Evolutionary conservation across 1,140 invertebrate species (phyloP), one percentile per base, ranked within the genome.

Genomic region (Ditylenchus dipsaci): DNA sequence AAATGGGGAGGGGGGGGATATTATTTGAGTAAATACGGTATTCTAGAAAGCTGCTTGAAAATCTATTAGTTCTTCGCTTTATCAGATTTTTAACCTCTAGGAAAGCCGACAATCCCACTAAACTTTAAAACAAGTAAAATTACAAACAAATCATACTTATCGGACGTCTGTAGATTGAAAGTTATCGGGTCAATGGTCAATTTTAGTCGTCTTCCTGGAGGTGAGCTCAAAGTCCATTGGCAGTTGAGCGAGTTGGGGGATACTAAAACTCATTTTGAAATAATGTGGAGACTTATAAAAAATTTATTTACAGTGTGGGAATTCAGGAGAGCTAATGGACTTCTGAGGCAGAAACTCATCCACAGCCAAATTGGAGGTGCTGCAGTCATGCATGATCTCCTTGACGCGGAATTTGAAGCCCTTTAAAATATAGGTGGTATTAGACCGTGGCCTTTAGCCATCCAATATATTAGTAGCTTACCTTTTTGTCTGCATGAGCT

Each of bases 241-340:
- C 78, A 80, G 61, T 79, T 76, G 0, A 80, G 26, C 23, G 75
- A 77, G 49, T 73, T 80, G 15, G 76, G 76, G 29, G 72, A 27
- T 5, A 73, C 75, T 74, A 61, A 1, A 74, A 15, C n/a, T n/a
- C n/a, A n/a, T n/a, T n/a, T n/a, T 57, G 13, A 13, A 68, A 67
- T 8, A 9, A 9, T 67, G 63, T 67, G 45, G 15, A 60, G 23
- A n/a, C n/a, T n/a, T n/a, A n/a, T n/a, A 60, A 19, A 19, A 29
- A 65, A 5, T 3, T 29, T 43, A 42, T 59, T 60, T 69, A 76
- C 74, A 9, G 23, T 72, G 47, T 13, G 80, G 80, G 47, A 62
- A 82, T 42, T 73, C 57, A 47, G 78, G 78, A 29, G 80, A 70
- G 5, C 27, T 33, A 38, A 78, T 53, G 11, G 42, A 38, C 38